Evolutionary conservation across 2,797 vertebrate genomes (phyloP).

Genomic region (Lophotriccus pileatus): DNA sequence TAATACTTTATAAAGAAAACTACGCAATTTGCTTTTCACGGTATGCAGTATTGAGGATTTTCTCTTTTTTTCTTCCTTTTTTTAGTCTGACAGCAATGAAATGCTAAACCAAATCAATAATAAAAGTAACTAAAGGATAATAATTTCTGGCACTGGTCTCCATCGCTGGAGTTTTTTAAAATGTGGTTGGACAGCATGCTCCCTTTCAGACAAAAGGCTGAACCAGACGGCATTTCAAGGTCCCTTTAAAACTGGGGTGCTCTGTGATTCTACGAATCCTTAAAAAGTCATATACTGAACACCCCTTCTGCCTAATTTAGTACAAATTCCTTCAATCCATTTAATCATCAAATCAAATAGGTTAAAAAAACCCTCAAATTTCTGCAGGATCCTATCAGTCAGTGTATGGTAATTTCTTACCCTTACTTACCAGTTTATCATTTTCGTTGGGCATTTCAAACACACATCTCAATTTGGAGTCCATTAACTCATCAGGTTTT

Average conservation of each 20-base stretch:
- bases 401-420: not conserved
- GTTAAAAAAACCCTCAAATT: not conserved
- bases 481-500: slow-evolving; percentile 98
- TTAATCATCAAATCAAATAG: not conserved
- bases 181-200: not conserved
- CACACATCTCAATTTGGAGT: slow-evolving; percentile 99
- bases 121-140: not conserved
- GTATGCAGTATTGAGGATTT: not conserved
- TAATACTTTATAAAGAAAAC: not conserved
- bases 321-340: not conserved
- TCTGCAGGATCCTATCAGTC: not conserved
- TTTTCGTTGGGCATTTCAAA: slow-evolving; percentile 98
- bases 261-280: not conserved
- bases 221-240: not conserved
- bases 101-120: not conserved
- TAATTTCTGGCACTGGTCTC: not conserved
- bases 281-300: not conserved
- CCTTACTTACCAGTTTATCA: slow-evolving; percentile 92
- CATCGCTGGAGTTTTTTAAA: not conserved
- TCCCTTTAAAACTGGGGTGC: not conserved
- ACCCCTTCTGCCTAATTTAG: not conserved
- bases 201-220: rapidly evolving
- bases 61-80: not conserved
- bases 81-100: not conserved
- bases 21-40: not conserved